Conservation (phyloP, 2,888 invertebrate species). For the Holacanthella duospinosa region DNA sequence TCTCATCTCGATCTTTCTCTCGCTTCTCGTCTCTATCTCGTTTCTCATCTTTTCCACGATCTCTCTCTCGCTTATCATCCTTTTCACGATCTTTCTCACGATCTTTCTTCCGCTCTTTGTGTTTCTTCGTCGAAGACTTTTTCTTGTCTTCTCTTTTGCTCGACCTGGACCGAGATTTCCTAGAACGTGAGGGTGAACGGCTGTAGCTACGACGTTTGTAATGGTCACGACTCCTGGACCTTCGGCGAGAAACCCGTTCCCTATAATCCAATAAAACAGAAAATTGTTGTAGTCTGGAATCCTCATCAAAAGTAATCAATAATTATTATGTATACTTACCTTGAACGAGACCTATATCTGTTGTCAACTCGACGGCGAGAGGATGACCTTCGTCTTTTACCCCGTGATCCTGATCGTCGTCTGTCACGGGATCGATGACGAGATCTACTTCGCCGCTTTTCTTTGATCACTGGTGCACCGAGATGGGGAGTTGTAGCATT, state of each 20-base stretch:
- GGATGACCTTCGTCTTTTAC: constrained; percentile 28
- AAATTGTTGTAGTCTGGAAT: no score
- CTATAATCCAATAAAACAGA: no score
- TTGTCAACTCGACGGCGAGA: constrained; percentile 37
- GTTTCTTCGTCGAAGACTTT: constrained; percentile 29
- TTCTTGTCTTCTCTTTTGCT: constrained; percentile 41
- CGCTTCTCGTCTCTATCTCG: constrained; percentile 37
- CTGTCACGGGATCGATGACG: constrained; percentile 31
- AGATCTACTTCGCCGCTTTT: constrained; percentile 47
- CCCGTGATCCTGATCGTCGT: constrained; percentile 46
- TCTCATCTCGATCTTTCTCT: constrained; percentile 12
- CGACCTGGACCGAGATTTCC: constrained; percentile 50
- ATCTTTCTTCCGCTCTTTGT: constrained; percentile 32
- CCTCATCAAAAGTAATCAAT: no score
- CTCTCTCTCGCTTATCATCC: constrained; percentile 31
- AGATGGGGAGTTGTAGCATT: constrained; percentile 56
- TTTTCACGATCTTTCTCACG: constrained; percentile 24
- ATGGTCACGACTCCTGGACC: constrained; percentile 1
- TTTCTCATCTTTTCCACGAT: constrained; percentile 26
- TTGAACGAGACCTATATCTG: constrained; percentile 40
- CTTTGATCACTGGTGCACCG: constrained; percentile 49
- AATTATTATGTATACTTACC: no score
- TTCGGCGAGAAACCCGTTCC: constrained; percentile 11
- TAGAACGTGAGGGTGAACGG: constrained; percentile 56
- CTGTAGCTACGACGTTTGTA: constrained; percentile 40